Base-by-base conservation (phyloP, 1,140 invertebrate species). In the Polypedilum vanderplanki region DNA sequence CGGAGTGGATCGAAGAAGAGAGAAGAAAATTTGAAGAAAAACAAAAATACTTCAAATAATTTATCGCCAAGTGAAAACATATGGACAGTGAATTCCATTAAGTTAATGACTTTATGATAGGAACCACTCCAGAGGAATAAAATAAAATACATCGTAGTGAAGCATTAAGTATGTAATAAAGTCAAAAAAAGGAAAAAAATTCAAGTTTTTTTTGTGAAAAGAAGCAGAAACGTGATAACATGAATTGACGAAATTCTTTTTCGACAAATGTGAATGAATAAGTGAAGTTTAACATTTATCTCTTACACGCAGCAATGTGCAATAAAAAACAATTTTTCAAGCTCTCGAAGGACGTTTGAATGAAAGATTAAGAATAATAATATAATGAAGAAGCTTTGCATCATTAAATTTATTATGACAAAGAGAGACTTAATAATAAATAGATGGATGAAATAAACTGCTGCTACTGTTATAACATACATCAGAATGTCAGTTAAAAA, bases 41-140 rank as follows among this genome's bases (percentile, higher is more conserved):
- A 33, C 5, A 33, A 33, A 33, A 33, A 33, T 33, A 33, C 24
- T 33, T 33, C 24, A 33, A 33, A 33, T 46, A n/a, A 57, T 57
- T 57, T 57, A n/a, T 15, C 3, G 46, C n/a, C n/a, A 57, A 57
- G 46, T n/a, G 12, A n/a, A 57, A 57, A n/a, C 46, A 57, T 57
- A 57, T 57, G 46, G 46, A 57, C 46, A 57, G 46, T 57, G 46
- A 57, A 57, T 57, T 57, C 46, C 46, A 57, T 57, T 57, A 57
- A 57, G 46, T n/a, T 57, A 57, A 57, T 57, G 46, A 57, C 12
- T 57, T 57, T 57, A n/a, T 57, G 46, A 57, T 57, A 57, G 15
- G 46, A 57, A n/a, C n/a, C 46, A 57, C 12, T 33, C 46, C n/a
- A 57, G 46, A 33, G 24, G 24, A 57, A 57, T 57, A 57, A 57